Base-by-base conservation (phyloP, 2,113 vertebrate genomes). In the Rhinolophus ferrumequinum region DNA sequence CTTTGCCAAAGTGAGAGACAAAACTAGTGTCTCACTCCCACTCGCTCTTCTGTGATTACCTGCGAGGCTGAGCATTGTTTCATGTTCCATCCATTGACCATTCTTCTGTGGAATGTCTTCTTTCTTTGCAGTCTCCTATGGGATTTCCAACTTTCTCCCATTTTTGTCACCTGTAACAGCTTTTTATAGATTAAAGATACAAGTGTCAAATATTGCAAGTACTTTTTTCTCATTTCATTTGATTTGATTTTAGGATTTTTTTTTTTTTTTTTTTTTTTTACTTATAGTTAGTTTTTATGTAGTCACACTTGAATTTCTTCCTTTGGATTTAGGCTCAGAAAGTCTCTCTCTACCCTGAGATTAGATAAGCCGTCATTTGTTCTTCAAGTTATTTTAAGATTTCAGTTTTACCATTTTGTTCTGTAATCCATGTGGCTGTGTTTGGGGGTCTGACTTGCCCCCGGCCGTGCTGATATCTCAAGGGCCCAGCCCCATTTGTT, bases 251-350 rank as follows among this genome's bases (percentile, higher is more conserved):
- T 56, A 8, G 10, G 14, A 44, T 54, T 54, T 54, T 54, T 64
- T 62, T 12, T 28, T 62, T 47, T 38, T 4, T 28, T 54, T 54
- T 54, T 54, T 64, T 38, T 85, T 88, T 72, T 38, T 26, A 44
- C 52, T 18, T 70, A 5, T 30, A 30, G 79, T 89, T 72, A 35
- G 54, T 91, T 75, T 90, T 84, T 75, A 41, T 54, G 18, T 62
- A 76, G 38, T 85, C n/a, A 84, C 4, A 15, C 5, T 28, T 66
- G 30, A 56, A 1, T 81, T 92, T 96, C 33, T 83, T 89, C 28
- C 35, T 80, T 88, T 88, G 28, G 8, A 21, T 88, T 95, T 92
- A 69, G 73, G 14, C 44, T 90, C 88, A 96, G 75, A 82, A 88
- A 89, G 13, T 60, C 44, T 67, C 64, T 93, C 56, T 52, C 52